phyloP scores from a whole-genome alignment of 2,888 invertebrate genomes.

The Acheta domesticus region DNA sequence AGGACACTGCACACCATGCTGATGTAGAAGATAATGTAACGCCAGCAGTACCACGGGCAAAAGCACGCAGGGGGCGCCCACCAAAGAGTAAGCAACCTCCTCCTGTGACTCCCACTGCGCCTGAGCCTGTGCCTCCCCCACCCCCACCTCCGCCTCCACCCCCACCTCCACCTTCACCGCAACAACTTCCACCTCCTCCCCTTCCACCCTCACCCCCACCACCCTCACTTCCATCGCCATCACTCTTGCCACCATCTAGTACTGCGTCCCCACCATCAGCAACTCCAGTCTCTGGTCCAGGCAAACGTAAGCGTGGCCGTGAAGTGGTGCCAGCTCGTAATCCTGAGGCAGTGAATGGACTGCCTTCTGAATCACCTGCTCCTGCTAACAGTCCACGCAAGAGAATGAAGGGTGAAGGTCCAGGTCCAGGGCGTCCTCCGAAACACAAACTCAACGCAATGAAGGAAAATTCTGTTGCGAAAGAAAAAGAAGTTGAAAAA shows the following conservation, averaged over 20 bases:
- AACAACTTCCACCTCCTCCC: not conserved
- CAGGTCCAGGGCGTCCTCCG: not conserved
- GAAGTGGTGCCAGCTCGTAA: not conserved
- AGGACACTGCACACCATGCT: constrained; percentile 36
- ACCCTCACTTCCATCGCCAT: not conserved
- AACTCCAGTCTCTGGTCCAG: not conserved
- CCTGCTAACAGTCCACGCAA: not conserved
- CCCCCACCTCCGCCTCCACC: not conserved
- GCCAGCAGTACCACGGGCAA: constrained; percentile 33
- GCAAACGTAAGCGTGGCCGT: not conserved
- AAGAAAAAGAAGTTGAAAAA: not conserved
- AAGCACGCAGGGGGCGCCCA: constrained; percentile 27
- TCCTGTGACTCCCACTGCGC: not conserved
- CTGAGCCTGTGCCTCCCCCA: not conserved
- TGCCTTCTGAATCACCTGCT: not conserved
- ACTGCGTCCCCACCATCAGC: not conserved
- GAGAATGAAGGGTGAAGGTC: not conserved
- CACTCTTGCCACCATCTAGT: not conserved
- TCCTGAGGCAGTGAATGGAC: not conserved
- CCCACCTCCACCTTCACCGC: not conserved
- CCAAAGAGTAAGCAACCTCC: not conserved
- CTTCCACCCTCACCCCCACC: not conserved
- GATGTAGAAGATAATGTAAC: constrained; percentile 36
- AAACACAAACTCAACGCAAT: not conserved
- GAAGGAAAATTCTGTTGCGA: not conserved